Base-by-base conservation (phyloP, 2,113 vertebrate genomes). In the Bostrychus sinensis region DNA sequence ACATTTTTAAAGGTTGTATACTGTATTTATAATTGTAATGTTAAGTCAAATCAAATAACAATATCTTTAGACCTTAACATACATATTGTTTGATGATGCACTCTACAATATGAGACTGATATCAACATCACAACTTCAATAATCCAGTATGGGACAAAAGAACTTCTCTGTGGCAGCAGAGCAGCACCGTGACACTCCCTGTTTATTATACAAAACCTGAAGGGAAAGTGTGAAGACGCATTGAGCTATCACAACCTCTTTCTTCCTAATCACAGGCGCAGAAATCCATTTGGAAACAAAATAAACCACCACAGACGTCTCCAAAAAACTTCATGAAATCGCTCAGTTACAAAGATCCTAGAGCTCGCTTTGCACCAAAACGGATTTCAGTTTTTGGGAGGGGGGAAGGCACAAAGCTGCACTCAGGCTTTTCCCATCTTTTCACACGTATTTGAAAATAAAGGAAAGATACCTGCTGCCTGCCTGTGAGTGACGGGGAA, bases 401-500 rank as follows among this genome's bases (percentile, higher is more conserved):
- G 60, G n/a, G n/a, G n/a, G n/a, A n/a, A 19, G 16, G 50, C 65
- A 56, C 62, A 74, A 54, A 65, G 65, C 59, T 50, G 55, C 11
- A 12, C 26, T 16, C 1, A 46, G 69, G 62, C 45, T 69, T 78
- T 67, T 46, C 57, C 66, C 20, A 7, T 64, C 51, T 56, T 70
- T 70, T 80, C 74, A 46, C 71, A 80, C 26, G n/a, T 58, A 30
- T 46, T 58, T 59, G 57, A 58, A 70, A 73, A 36, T 39, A 59
- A 76, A 84, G 66, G 39, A 19, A 19, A 13, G 45, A 48, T 25
- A 5, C 5, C 43, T 28, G 14, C 38, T 26, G 59, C 59, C 66
- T 78, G 73, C 70, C 74, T 75, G 22, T 0, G 23, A 67, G 37
- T 60, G 61, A 81, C 45, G 46, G 59, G 17, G 11, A 63, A 62